Conservation (phyloP, 2,113 vertebrate genomes). For the Scopus umbretta region DNA sequence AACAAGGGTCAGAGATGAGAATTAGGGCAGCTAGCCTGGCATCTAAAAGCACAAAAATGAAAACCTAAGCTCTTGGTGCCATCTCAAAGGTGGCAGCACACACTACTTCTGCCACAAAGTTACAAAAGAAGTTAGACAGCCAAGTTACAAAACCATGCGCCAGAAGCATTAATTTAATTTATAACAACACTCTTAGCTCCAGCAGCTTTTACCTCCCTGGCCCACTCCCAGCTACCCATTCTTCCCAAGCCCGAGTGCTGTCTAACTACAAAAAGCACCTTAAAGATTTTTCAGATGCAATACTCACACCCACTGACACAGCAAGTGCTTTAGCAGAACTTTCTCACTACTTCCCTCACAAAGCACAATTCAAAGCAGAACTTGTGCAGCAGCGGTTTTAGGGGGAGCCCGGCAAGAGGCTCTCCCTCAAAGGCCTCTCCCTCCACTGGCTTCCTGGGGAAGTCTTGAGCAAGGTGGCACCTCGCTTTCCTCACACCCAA, state of each 20-base stretch:
- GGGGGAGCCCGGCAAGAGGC: fast-evolving
- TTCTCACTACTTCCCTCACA: background rate
- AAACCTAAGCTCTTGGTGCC: background rate
- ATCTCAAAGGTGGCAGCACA: background rate
- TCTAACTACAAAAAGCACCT: fast-evolving
- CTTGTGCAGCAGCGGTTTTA: fast-evolving
- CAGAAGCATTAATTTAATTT: background rate
- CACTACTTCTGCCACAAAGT: background rate
- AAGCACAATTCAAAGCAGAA: fast-evolving
- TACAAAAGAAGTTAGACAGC: background rate
- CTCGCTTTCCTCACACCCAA: too few relatives aligned
- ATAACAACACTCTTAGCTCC: fast-evolving
- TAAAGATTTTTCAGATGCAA: background rate
- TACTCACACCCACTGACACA: fast-evolving
- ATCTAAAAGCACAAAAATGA: background rate
- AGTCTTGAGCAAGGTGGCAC: background rate
- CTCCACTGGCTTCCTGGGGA: fast-evolving
- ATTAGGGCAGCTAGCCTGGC: background rate
- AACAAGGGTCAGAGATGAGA: background rate
- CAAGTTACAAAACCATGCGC: background rate
- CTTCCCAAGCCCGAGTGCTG: background rate
- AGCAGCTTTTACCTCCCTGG: background rate
- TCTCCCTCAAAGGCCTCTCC: too few relatives aligned
- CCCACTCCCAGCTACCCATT: fast-evolving
- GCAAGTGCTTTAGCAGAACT: background rate